phyloP scores from a whole-genome alignment of 2,797 vertebrate genomes.

The Sebastes kiyomatsui region DNA sequence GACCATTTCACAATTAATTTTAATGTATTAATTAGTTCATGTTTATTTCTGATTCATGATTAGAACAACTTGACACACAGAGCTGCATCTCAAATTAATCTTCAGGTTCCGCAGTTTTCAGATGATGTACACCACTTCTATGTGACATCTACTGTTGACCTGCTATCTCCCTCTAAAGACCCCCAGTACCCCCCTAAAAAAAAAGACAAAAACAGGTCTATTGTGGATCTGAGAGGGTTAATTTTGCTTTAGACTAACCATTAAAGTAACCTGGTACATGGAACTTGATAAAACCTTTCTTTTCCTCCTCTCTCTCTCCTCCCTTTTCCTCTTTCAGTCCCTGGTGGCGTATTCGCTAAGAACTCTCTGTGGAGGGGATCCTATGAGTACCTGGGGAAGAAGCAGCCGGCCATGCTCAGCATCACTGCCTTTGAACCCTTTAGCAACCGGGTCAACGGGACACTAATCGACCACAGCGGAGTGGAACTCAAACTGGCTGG shows the following conservation, averaged over 20 bases:
- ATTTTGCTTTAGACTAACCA: background rate
- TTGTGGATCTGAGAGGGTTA: too few species aligned
- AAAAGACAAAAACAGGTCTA: too few species aligned
- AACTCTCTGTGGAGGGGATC: slow-evolving; percentile 98
- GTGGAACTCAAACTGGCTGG: slow-evolving; percentile 94
- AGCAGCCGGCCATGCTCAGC: slow-evolving; percentile 96
- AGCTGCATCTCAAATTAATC: too few species aligned
- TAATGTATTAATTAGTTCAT: too few species aligned
- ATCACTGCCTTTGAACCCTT: slow-evolving; percentile 91
- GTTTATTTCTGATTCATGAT: too few species aligned
- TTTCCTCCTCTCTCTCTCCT: background rate
- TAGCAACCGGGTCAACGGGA: slow-evolving; percentile 93
- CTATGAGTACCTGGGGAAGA: slow-evolving; percentile 97
- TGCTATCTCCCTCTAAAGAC: too few species aligned
- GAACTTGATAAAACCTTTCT: background rate
- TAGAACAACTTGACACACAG: too few species aligned
- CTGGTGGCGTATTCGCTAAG: slow-evolving; percentile 94
- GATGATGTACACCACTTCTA: too few species aligned
- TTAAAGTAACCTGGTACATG: background rate
- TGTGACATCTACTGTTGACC: too few species aligned
- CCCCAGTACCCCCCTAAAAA: too few species aligned
- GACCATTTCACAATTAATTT: too few species aligned
- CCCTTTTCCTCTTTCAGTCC: slow-evolving; percentile 81
- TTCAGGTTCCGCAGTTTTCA: too few species aligned
- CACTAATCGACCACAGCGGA: slow-evolving; percentile 96